Conservation (phyloP, 2,888 invertebrate species). For the Stenodera caucasica region DNA sequence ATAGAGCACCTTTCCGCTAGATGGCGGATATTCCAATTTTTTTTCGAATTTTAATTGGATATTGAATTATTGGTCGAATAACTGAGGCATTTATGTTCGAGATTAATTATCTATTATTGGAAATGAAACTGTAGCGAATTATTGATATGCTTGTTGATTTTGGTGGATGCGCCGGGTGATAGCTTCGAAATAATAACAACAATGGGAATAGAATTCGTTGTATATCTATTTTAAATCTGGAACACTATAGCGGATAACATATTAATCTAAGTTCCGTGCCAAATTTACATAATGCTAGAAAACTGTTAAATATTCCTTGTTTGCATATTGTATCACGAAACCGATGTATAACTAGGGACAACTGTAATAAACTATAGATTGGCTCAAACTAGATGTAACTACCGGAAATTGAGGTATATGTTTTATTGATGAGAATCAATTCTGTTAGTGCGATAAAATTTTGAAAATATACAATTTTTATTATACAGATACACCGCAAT, state of each 20-base stretch:
- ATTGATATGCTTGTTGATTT: neutral
- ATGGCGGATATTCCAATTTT: too few relatives aligned
- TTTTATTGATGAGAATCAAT: neutral
- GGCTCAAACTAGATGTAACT: neutral
- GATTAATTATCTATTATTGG: too few relatives aligned
- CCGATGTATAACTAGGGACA: neutral
- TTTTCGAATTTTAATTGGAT: too few relatives aligned
- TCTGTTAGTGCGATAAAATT: neutral
- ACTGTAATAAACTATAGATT: neutral
- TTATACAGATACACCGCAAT: neutral
- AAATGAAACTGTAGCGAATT: neutral
- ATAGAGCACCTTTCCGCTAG: too few relatives aligned
- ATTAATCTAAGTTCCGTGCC: constrained; percentile 3
- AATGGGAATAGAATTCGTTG: neutral
- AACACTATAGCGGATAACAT: neutral
- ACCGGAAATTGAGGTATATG: neutral
- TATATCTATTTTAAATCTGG: constrained; percentile 4
- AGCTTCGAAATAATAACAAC: neutral
- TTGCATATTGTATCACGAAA: constrained; percentile 8
- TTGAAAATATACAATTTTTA: too few relatives aligned
- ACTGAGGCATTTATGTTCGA: too few relatives aligned
- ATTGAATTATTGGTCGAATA: too few relatives aligned
- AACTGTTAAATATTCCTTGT: constrained; percentile 4
- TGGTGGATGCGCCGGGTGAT: constrained; percentile 9
- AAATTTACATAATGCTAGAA: constrained; percentile 10